Percentiles rank a stretch among this genome's conserved stretches.
Evolutionary conservation across 2,797 vertebrate genomes (phyloP).

Genomic region (Karalla daura): DNA sequence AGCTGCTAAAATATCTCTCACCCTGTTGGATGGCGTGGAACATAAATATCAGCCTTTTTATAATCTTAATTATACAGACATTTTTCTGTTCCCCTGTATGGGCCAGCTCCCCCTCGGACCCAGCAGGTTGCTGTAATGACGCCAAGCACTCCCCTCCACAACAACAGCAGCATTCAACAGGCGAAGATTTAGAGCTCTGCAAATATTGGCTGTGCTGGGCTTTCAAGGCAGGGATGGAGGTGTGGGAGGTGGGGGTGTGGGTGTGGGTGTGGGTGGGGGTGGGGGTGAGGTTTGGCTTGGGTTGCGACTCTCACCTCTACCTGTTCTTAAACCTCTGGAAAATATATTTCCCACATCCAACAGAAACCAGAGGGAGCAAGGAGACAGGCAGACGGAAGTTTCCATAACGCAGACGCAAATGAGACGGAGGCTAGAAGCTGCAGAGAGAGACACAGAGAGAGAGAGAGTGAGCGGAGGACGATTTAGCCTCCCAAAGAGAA

Average conservation of each 20-base stretch:
- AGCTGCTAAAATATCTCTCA: conserved; percentile 34
- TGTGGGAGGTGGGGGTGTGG: too few species aligned
- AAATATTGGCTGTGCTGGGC: conserved; percentile 60
- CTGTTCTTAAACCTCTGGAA: conserved; percentile 50
- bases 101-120: conserved; percentile 69
- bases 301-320: conserved; percentile 54
- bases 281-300: not conserved
- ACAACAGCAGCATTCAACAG: conserved; percentile 77
- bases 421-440: conserved; percentile 19
- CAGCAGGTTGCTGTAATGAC: conserved; percentile 69
- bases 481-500: conserved; percentile 59
- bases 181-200: conserved; percentile 71
- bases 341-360: conserved; percentile 27
- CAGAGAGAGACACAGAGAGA: too few species aligned
- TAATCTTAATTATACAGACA: conserved; percentile 72
- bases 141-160: conserved; percentile 70
- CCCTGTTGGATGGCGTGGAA: conserved; percentile 27
- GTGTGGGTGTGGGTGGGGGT: too few species aligned
- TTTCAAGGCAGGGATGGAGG: conserved; percentile 29
- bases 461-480: conserved; percentile 37
- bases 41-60: conserved; percentile 69
- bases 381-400: conserved; percentile 4
- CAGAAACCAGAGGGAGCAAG: not conserved
- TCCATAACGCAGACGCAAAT: conserved; percentile 27
- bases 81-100: conserved; percentile 67